phyloP scores from a whole-genome alignment of 2,888 invertebrate genomes.

The Drosophila helvetica region DNA sequence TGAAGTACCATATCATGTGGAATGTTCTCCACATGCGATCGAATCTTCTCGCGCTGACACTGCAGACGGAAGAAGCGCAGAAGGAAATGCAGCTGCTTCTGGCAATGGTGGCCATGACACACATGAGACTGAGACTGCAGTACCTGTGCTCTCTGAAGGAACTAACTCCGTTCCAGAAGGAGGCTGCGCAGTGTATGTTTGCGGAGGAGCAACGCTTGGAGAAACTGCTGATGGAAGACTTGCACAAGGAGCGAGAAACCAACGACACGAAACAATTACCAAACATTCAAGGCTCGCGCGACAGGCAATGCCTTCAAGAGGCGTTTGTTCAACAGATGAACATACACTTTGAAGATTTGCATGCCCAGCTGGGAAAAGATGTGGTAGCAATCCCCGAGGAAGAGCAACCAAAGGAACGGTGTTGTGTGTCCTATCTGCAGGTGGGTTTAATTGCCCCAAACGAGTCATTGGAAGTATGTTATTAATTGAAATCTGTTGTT shows the following conservation, averaged over 20 bases:
- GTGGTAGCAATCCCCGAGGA: no score
- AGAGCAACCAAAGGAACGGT: constrained; percentile 50
- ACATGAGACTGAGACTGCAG: constrained; percentile 68
- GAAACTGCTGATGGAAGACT: constrained; percentile 19
- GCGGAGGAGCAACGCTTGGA: constrained; percentile 13
- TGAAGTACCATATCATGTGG: constrained; percentile 62
- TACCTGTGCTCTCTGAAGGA: constrained; percentile 39
- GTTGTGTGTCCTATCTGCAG: constrained; percentile 75
- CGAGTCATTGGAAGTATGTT: not conserved
- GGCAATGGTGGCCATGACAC: constrained; percentile 54
- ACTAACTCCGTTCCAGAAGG: constrained; percentile 67
- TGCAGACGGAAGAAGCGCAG: constrained; percentile 8
- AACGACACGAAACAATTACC: not conserved
- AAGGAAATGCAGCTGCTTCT: constrained; percentile 52
- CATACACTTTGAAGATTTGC: constrained; percentile 43
- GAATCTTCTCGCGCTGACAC: constrained; percentile 10
- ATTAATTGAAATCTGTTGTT: not conserved
- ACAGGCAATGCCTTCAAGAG: constrained; percentile 9
- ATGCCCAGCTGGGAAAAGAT: constrained; percentile 12
- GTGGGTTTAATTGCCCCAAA: constrained; percentile 46
- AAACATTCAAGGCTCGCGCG: not conserved
- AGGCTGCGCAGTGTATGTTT: constrained; percentile 60
- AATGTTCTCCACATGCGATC: constrained; percentile 24
- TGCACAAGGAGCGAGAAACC: constrained; percentile 3
- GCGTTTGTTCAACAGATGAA: constrained; percentile 28